Percentiles rank a stretch among this genome's conserved stretches.
Conservation (phyloP, 2,888 invertebrate genomes). For the Timema cristinae region DNA sequence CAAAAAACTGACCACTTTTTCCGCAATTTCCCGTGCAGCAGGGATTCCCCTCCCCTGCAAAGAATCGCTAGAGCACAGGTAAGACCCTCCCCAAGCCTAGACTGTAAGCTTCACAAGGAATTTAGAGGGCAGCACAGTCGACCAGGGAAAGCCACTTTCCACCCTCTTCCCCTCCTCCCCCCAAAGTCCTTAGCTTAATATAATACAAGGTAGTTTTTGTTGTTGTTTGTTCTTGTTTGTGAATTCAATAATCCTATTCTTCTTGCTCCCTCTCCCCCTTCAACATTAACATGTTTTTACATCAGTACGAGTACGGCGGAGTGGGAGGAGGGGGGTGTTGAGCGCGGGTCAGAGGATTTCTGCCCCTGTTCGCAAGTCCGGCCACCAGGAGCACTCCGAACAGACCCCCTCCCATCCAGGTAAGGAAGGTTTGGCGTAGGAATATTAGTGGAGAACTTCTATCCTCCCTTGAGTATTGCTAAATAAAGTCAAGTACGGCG, state of each 20-base stretch:
- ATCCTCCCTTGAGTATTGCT: too few species aligned
- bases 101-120: conserved; percentile 13
- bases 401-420: not conserved
- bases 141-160: not conserved
- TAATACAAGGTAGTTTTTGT: conserved; percentile 14
- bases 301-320: not conserved
- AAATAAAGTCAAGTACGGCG: too few species aligned
- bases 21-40: conserved; percentile 11
- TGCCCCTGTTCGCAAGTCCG: conserved; percentile 4
- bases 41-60: conserved; percentile 13
- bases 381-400: not conserved
- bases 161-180: not conserved
- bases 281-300: not conserved
- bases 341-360: not conserved
- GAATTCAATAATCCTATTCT: conserved; percentile 13
- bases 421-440: too few species aligned
- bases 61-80: conserved; percentile 1
- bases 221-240: conserved; percentile 14
- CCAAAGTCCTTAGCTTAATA: conserved; percentile 16
- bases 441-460: too few species aligned
- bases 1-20: conserved; percentile 15
- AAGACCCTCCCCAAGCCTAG: conserved; percentile 2
- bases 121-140: not conserved
- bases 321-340: not conserved
- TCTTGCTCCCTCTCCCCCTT: too few species aligned